These are phyloP conservation scores for Maccullochella peelii DNA, from an alignment of 2,113 vertebrate species.

Conservation along the genomic window DNA sequence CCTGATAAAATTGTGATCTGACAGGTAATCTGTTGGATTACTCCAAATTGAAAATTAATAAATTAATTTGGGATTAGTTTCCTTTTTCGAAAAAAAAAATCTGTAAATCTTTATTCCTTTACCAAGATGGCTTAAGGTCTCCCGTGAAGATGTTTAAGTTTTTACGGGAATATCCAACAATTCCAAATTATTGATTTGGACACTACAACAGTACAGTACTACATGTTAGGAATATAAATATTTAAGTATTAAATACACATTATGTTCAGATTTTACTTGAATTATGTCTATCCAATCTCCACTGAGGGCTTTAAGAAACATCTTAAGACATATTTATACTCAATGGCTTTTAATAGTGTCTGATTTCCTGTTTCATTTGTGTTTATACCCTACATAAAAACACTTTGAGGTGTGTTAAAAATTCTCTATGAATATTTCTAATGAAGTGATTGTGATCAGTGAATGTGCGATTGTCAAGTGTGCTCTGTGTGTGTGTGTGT, in stretches of 20 bases:
- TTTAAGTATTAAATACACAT: background rate
- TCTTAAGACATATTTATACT: background rate
- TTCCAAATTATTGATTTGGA: background rate
- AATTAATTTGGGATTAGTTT: conserved; percentile 3
- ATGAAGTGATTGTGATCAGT: no score
- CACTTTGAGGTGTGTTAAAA: background rate
- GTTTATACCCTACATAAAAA: background rate
- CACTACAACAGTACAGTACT: background rate
- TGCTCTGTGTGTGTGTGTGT: no score
- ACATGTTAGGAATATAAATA: background rate
- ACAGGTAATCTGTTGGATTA: conserved; percentile 20
- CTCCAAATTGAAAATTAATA: conserved; percentile 8
- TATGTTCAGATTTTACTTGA: background rate
- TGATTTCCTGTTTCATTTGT: background rate
- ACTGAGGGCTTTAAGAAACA: background rate
- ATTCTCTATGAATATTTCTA: background rate
- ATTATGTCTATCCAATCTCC: background rate
- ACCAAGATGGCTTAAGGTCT: background rate
- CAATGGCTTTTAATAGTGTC: background rate
- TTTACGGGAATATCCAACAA: background rate
- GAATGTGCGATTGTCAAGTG: no score
- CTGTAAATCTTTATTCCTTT: background rate
- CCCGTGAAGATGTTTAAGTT: background rate
- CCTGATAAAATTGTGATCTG: conserved; percentile 1
- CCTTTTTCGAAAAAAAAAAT: background rate